phyloP scores from a whole-genome alignment of 1,140 invertebrate genomes.

The Drosophila leontia region DNA sequence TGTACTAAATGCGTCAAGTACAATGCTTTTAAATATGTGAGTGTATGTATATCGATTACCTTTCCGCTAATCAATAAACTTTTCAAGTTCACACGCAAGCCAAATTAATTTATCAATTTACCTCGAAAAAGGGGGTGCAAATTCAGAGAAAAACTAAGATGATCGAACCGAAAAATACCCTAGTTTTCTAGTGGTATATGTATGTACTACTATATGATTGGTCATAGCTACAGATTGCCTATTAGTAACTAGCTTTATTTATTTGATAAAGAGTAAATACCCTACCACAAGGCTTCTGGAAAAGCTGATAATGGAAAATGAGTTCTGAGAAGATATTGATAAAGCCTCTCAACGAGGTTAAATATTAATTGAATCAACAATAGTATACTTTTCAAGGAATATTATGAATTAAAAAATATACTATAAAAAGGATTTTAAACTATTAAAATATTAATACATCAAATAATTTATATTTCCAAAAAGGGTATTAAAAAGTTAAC shows the following conservation, averaged over 20 bases:
- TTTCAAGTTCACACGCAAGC: constrained; percentile 72
- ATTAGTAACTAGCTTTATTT: background rate
- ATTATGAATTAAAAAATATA: too few relatives aligned
- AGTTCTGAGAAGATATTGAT: background rate
- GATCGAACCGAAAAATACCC: background rate
- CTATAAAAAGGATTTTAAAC: too few relatives aligned
- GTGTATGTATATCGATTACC: constrained; percentile 21
- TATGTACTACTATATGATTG: background rate
- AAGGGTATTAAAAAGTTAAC: constrained; percentile 13
- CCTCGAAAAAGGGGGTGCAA: constrained; percentile 4
- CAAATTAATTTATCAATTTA: constrained; percentile 22
- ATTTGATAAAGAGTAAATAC: background rate
- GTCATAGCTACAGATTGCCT: background rate
- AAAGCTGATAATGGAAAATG: constrained; percentile 2
- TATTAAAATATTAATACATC: too few relatives aligned
- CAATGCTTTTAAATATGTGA: constrained; percentile 1
- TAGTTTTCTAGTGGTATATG: background rate
- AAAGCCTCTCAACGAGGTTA: background rate
- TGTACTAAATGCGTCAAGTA: constrained; percentile 30
- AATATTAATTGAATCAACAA: background rate
- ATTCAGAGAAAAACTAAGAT: background rate
- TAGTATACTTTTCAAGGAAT: too few relatives aligned
- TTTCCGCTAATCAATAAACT: constrained; percentile 53
- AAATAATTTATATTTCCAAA: too few relatives aligned
- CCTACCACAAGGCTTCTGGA: background rate